Percentiles rank a stretch among this genome's conserved stretches.
phyloP scores from a whole-genome alignment of 2,888 invertebrate genomes.

The Limnephilus auricula region DNA sequence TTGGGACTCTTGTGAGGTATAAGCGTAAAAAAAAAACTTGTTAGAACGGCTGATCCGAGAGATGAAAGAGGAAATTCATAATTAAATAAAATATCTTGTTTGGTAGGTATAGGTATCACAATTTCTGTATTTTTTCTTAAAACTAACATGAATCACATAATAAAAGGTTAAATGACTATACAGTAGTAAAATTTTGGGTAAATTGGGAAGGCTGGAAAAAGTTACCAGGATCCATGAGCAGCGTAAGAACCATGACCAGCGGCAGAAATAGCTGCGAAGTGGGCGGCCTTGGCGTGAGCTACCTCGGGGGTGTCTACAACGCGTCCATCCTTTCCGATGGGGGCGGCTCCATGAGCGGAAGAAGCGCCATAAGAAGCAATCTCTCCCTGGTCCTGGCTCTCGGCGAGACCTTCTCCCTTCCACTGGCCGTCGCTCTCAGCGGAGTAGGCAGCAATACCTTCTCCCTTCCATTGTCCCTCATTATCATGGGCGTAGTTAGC shows the following conservation, averaged over 20 bases:
- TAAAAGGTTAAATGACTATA: background rate
- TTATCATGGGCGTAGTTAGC: slow-evolving; percentile 8
- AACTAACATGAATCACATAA: background rate
- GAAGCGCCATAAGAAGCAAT: background rate
- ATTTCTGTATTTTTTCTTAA: background rate
- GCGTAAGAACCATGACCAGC: slow-evolving; percentile 42
- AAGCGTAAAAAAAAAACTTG: no score
- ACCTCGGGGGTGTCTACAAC: slow-evolving; percentile 76
- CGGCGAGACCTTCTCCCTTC: slow-evolving; percentile 57
- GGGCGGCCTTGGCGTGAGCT: slow-evolving; percentile 75
- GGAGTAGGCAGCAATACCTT: slow-evolving; percentile 23
- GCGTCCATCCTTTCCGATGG: slow-evolving; percentile 43
- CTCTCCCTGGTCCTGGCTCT: slow-evolving; percentile 56
- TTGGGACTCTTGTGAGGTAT: no score
- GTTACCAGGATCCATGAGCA: slow-evolving; percentile 39
- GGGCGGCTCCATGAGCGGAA: slow-evolving; percentile 50
- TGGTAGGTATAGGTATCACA: background rate
- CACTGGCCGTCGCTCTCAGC: slow-evolving; percentile 46
- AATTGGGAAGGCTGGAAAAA: background rate
- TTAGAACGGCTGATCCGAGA: background rate
- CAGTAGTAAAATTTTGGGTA: background rate
- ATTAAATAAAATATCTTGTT: background rate
- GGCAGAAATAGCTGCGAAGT: slow-evolving; percentile 65
- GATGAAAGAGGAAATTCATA: background rate
- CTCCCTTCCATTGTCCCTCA: slow-evolving; percentile 56